These are phyloP conservation scores for Onychomys leucogaster DNA, from an alignment of 2,797 vertebrate species.

Conservation along the genomic window DNA sequence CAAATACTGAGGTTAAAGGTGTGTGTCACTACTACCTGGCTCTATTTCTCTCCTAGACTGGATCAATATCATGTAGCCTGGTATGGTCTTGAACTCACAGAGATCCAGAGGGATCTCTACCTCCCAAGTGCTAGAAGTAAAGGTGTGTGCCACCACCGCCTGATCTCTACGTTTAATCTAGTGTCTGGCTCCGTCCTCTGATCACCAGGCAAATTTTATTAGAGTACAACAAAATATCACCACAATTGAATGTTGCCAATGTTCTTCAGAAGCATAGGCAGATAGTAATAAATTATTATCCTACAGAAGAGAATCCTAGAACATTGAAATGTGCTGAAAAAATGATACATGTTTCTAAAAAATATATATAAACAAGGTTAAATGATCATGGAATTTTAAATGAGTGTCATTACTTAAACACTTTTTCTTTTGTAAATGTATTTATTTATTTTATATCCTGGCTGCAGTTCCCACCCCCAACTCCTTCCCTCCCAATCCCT, in stretches of 20 bases:
- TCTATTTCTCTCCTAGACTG: too few species aligned
- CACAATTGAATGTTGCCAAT: neutral
- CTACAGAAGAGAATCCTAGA: neutral
- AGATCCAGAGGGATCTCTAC: too few species aligned
- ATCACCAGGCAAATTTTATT: too few species aligned
- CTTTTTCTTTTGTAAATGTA: neutral
- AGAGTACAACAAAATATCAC: too few species aligned
- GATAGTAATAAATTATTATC: neutral
- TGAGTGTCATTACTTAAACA: neutral
- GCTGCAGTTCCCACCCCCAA: neutral
- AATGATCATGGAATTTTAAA: neutral
- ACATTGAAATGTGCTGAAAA: neutral
- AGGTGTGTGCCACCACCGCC: too few species aligned
- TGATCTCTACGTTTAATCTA: too few species aligned
- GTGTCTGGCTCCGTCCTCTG: too few species aligned
- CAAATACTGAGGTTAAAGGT: too few species aligned
- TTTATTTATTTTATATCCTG: neutral
- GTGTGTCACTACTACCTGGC: too few species aligned
- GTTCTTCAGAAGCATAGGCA: neutral
- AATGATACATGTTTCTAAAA: neutral
- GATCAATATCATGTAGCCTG: too few species aligned
- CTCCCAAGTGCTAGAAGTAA: too few species aligned
- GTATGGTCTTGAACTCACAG: too few species aligned
- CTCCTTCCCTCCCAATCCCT: neutral
- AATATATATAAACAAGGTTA: neutral